Percentiles rank a stretch among this genome's conserved stretches.
Conservation (phyloP, 2,888 invertebrate genomes). For the Gnatocerus cornutus region DNA sequence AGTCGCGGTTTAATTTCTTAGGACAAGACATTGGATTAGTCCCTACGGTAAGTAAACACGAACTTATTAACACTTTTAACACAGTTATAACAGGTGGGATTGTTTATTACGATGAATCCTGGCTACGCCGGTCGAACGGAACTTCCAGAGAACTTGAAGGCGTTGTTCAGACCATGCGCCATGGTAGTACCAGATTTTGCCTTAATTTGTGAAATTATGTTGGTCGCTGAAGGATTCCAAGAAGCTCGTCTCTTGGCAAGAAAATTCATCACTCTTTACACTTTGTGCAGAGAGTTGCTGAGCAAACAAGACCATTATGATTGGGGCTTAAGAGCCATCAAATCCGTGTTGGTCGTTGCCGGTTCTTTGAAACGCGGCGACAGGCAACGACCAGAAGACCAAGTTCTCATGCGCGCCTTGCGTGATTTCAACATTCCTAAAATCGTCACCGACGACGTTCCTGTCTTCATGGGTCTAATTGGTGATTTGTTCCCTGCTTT, state of each 20-base stretch:
- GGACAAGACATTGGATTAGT: constrained; percentile 85
- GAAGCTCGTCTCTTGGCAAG: constrained; percentile 92
- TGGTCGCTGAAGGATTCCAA: constrained; percentile 96
- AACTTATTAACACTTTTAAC: not conserved
- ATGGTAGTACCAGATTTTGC: constrained; percentile 99
- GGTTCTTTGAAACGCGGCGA: constrained; percentile 90
- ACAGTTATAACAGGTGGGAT: constrained; percentile 74
- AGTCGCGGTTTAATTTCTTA: constrained; percentile 86
- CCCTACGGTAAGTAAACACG: constrained; percentile 74
- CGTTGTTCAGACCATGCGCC: constrained; percentile 89
- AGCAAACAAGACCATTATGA: constrained; percentile 98
- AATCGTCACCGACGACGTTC: constrained; percentile 92
- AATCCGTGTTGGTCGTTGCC: constrained; percentile 95
- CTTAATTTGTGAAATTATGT: constrained; percentile 96
- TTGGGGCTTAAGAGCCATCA: constrained; percentile 96
- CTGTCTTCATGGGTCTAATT: constrained; percentile 95
- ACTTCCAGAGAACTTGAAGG: constrained; percentile 87
- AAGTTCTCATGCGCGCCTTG: constrained; percentile 94
- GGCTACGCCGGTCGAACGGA: constrained; percentile 95
- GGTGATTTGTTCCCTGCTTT: constrained; percentile 94
- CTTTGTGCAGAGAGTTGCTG: constrained; percentile 89
- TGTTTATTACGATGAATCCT: constrained; percentile 98
- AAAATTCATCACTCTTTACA: constrained; percentile 95
- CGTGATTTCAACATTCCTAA: constrained; percentile 96
- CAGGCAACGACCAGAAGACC: constrained; percentile 87